A percentile compares a stretch with the other conserved stretches of the same genome.
Evolutionary conservation across 1,140 invertebrate species (phyloP).

Genomic region (Ips nitidus): DNA sequence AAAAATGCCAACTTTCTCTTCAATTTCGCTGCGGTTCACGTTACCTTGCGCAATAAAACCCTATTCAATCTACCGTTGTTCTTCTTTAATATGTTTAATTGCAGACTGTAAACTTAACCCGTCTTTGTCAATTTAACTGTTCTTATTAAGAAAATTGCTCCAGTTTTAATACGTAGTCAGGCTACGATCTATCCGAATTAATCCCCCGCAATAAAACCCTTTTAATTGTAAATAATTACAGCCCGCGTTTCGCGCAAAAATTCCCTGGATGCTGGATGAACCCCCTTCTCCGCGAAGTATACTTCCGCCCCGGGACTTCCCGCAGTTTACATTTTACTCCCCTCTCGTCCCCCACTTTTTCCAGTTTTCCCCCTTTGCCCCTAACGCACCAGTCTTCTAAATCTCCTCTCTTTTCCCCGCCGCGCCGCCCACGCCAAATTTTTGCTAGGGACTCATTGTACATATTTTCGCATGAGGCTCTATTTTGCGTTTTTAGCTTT

Average conservation of each 20-base stretch:
- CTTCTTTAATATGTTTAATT: no score
- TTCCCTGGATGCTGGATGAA: slow-evolving; percentile 42
- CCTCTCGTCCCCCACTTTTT: slow-evolving; percentile 37
- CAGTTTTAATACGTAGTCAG: no score
- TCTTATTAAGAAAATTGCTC: no score
- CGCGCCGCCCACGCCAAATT: slow-evolving; percentile 41
- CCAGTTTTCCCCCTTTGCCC: slow-evolving; percentile 22
- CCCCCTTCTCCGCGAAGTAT: slow-evolving; percentile 36
- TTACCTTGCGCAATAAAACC: not conserved
- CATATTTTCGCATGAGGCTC: slow-evolving; percentile 51
- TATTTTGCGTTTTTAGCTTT: slow-evolving; percentile 53
- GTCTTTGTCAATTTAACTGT: no score
- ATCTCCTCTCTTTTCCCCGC: slow-evolving; percentile 13
- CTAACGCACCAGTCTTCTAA: not conserved
- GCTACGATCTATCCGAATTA: not conserved
- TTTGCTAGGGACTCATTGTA: slow-evolving; percentile 52
- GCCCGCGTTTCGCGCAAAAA: not conserved
- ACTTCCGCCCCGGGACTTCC: slow-evolving; percentile 51
- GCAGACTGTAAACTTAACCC: no score
- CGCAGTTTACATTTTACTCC: slow-evolving; percentile 52
- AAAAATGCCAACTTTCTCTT: not conserved
- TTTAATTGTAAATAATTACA: not conserved
- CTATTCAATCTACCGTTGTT: no score
- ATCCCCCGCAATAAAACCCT: not conserved
- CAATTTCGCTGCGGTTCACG: not conserved